Conservation (phyloP, 2,797 vertebrate species). For the Agapornis canus region DNA sequence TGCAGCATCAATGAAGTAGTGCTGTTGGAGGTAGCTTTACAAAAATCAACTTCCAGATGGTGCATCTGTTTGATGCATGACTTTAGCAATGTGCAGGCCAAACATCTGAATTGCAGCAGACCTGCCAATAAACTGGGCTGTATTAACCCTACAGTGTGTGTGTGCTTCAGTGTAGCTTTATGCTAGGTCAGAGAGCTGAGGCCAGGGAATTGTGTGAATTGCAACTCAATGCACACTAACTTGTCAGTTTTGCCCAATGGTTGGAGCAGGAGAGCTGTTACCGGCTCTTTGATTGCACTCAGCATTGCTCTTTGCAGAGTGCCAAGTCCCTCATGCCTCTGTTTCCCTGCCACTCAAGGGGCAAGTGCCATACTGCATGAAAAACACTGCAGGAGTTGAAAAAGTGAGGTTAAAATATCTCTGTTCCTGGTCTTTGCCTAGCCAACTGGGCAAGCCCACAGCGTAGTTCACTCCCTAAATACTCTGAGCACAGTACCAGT, state of each 20-base stretch:
- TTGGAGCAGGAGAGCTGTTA: neutral
- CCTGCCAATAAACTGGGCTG: neutral
- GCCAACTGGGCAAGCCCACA: neutral
- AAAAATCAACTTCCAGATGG: neutral
- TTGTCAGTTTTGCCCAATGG: neutral
- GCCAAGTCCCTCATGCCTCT: neutral
- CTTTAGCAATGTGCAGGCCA: neutral
- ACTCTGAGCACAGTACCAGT: neutral
- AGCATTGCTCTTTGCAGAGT: neutral
- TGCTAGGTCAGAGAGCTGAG: neutral
- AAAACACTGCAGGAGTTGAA: neutral
- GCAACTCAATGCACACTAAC: neutral
- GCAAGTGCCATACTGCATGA: neutral
- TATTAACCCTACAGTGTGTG: neutral
- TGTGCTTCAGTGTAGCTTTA: neutral
- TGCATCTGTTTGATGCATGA: neutral
- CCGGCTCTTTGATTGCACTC: neutral
- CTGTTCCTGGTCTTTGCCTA: neutral
- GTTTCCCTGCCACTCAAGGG: neutral
- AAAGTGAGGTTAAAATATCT: neutral
- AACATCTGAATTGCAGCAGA: neutral
- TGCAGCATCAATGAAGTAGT: neutral
- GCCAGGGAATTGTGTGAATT: neutral
- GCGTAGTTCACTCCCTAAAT: neutral
- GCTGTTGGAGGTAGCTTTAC: neutral